Evolutionary conservation across 2,888 invertebrate genomes (phyloP).

Genomic region (Lasioglossum oenotherae): DNA sequence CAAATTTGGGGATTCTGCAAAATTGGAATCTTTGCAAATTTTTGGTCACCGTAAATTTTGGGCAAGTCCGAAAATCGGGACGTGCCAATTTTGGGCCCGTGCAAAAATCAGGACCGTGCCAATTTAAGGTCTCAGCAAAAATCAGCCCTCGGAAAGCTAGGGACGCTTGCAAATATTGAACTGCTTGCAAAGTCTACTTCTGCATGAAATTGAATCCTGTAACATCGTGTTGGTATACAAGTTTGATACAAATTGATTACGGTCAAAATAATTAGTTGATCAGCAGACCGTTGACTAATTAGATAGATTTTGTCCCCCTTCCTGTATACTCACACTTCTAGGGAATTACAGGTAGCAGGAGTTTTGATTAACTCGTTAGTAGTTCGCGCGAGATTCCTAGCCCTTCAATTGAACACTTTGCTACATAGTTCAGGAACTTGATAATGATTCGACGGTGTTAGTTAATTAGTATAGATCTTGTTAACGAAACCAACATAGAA

Average conservation of each 20-base stretch:
- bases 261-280: background rate
- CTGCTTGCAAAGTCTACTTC: background rate
- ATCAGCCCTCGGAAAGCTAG: background rate
- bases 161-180: background rate
- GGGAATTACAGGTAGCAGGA: background rate
- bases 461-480: background rate
- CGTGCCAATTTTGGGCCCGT: too few species aligned
- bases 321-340: background rate
- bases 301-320: background rate
- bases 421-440: background rate
- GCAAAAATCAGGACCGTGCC: background rate
- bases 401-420: background rate
- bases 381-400: background rate
- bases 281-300: background rate
- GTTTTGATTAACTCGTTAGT: constrained; percentile 28
- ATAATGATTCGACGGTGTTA: background rate
- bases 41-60: too few species aligned
- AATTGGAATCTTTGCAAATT: too few species aligned
- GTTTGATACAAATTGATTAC: background rate
- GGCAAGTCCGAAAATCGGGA: too few species aligned
- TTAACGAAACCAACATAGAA: background rate
- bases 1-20: too few species aligned
- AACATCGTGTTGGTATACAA: background rate
- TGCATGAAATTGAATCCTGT: background rate
- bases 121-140: too few species aligned